These are phyloP conservation scores for Coranthus polyacanthus DNA, from an alignment of 2,797 vertebrate genomes.

Conservation along the genomic window DNA sequence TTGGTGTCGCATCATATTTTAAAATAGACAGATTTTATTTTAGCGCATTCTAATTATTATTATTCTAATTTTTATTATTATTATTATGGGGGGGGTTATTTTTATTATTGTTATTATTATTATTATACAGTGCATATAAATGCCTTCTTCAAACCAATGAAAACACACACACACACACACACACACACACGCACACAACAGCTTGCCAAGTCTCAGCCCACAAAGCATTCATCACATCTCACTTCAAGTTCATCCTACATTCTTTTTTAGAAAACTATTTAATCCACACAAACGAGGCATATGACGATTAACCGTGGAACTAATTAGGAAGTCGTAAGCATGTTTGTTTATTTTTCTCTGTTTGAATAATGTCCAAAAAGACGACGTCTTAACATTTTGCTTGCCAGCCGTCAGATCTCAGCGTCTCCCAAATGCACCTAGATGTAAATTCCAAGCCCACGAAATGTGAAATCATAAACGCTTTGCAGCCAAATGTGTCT, in stretches of 20 bases:
- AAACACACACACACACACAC: not conserved
- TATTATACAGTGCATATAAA: constrained; percentile 32
- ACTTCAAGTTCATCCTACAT: constrained; percentile 35
- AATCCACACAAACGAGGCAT: constrained; percentile 11
- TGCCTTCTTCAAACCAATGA: constrained; percentile 27
- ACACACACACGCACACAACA: constrained; percentile 16
- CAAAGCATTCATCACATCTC: constrained; percentile 46
- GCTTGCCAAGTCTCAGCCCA: constrained; percentile 50
- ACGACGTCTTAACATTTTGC: constrained; percentile 2
- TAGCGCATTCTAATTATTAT: not conserved
- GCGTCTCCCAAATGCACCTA: constrained; percentile 9
- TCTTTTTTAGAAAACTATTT: constrained; percentile 36
- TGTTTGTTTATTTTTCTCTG: not conserved
- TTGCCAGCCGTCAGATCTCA: constrained; percentile 31
- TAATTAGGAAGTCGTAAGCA: not conserved
- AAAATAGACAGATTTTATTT: not conserved
- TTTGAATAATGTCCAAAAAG: not conserved
- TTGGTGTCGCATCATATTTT: no score
- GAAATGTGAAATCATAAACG: constrained; percentile 1
- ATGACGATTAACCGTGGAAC: not conserved
- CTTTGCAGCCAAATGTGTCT: constrained; percentile 21
- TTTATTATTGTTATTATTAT: not conserved
- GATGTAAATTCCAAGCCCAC: constrained; percentile 19
- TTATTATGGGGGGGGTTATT: constrained; percentile 5
- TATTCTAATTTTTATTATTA: constrained; percentile 9